Conservation (phyloP, 2,113 vertebrate genomes). For the Paraplagusia blochii region DNA sequence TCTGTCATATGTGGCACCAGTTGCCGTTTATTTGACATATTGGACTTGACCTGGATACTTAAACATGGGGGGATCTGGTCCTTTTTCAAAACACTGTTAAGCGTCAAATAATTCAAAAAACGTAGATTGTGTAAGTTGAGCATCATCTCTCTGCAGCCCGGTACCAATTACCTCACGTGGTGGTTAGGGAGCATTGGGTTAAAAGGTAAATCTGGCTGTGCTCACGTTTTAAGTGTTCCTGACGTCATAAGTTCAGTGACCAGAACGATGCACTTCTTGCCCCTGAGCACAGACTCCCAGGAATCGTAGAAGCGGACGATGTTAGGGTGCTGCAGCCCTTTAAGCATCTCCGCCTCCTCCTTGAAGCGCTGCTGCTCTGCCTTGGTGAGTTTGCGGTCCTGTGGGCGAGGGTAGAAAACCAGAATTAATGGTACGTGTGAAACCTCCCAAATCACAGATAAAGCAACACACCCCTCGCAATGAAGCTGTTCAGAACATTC, state of each 20-base stretch:
- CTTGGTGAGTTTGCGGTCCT: constrained; percentile 93
- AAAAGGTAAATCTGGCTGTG: no score
- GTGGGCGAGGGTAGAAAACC: constrained; percentile 17
- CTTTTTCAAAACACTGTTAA: no score
- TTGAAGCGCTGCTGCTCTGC: constrained; percentile 91
- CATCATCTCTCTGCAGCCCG: no score
- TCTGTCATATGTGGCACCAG: no score
- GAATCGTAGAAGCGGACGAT: constrained; percentile 96
- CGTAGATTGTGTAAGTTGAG: no score
- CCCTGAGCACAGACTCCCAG: constrained; percentile 87
- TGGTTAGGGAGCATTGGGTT: no score
- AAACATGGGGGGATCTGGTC: no score
- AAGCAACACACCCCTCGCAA: background rate
- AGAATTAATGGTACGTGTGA: background rate
- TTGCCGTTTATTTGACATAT: no score
- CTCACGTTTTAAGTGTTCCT: constrained; percentile 92
- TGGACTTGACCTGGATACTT: no score
- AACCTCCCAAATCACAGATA: background rate
- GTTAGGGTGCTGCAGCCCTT: constrained; percentile 92
- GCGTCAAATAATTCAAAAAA: no score
- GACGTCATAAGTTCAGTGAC: constrained; percentile 97
- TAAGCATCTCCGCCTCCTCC: constrained; percentile 94
- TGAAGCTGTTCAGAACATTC: background rate
- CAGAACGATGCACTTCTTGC: constrained; percentile 93
- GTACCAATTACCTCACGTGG: no score